Conservation (phyloP, 92 coral and sea anemone species). For the Phenganax stokvisi region DNA sequence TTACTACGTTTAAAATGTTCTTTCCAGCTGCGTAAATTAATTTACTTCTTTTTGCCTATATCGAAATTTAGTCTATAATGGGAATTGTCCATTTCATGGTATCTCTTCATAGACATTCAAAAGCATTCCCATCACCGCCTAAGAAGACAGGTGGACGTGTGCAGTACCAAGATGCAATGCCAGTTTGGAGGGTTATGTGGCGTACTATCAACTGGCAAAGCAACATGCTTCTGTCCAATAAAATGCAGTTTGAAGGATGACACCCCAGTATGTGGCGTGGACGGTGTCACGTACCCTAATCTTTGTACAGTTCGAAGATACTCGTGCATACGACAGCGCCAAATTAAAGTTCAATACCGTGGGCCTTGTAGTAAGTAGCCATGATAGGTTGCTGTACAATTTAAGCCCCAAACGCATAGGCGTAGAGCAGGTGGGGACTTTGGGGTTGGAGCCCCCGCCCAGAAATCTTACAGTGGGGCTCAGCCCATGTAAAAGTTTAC, state of each 20-base stretch:
- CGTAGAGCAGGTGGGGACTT: too few relatives aligned
- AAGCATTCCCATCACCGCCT: constrained; percentile 30
- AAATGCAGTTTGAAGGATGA: constrained; percentile 27
- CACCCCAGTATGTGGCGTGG: constrained; percentile 32
- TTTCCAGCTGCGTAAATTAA: too few relatives aligned
- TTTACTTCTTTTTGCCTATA: too few relatives aligned
- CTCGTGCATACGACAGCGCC: constrained; percentile 33
- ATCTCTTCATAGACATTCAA: constrained; percentile 19
- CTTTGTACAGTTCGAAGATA: constrained; percentile 27
- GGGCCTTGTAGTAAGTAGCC: constrained; percentile 35
- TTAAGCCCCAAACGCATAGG: too few relatives aligned
- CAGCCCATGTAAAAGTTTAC: too few relatives aligned
- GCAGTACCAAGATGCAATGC: constrained; percentile 7
- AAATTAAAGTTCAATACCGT: constrained; percentile 14
- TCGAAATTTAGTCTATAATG: too few relatives aligned
- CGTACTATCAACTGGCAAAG: constrained; percentile 15
- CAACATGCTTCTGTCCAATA: constrained; percentile 27
- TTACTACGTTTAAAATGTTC: too few relatives aligned
- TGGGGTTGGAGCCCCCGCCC: too few relatives aligned
- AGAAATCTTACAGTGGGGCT: too few relatives aligned
- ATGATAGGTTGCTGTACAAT: too few relatives aligned
- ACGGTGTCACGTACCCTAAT: constrained; percentile 30
- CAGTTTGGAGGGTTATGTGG: constrained; percentile 33
- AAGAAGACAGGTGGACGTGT: constrained; percentile 18
- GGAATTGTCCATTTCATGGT: neutral